Evolutionary conservation across 2,113 vertebrate genomes (phyloP).

Genomic region (Bungarus multicinctus): DNA sequence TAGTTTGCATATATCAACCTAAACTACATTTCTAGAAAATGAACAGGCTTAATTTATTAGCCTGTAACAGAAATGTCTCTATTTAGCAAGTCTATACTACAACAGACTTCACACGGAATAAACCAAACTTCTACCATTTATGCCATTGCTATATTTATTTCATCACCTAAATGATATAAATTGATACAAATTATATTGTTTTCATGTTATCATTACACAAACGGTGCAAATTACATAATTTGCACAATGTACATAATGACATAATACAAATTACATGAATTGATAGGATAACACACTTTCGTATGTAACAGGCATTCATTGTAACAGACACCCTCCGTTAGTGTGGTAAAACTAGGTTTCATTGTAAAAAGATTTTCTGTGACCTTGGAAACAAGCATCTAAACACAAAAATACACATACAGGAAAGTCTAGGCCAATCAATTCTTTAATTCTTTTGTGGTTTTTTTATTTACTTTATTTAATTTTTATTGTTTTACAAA

Average conservation of each 20-base stretch:
- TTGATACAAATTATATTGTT: background rate
- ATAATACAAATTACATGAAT: background rate
- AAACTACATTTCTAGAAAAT: background rate
- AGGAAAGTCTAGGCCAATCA: background rate
- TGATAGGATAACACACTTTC: background rate
- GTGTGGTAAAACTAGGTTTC: background rate
- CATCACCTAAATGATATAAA: background rate
- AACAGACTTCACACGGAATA: background rate
- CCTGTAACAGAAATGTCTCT: background rate
- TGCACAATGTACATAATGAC: background rate
- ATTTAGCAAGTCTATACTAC: background rate
- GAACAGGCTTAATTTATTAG: background rate
- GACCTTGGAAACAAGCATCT: background rate
- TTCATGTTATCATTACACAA: background rate
- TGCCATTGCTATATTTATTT: background rate
- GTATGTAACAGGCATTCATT: background rate
- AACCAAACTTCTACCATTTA: background rate
- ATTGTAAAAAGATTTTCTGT: background rate
- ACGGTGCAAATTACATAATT: background rate
- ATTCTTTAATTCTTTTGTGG: background rate
- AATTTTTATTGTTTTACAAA: slow-evolving; percentile 46
- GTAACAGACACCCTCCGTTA: background rate
- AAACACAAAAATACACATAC: background rate
- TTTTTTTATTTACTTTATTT: too few relatives aligned
- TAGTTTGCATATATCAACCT: background rate